A percentile compares a stretch with the other conserved stretches of the same genome.
phyloP scores from a whole-genome alignment of 2,888 invertebrate species.

The Nemotelus nigrinus region DNA sequence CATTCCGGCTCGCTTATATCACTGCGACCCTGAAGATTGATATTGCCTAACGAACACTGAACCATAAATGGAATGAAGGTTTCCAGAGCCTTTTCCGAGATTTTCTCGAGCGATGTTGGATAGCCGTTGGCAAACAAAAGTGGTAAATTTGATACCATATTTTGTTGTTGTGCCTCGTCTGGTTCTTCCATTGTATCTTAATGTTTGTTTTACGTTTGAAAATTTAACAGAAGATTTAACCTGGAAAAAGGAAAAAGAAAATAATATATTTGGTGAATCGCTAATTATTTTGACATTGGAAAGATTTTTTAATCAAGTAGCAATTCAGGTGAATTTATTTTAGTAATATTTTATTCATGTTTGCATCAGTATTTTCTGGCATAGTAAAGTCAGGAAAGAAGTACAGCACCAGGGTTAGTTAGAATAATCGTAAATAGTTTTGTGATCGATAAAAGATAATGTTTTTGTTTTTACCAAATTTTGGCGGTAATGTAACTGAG shows the following conservation, averaged over 20 bases:
- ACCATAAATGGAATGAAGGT: slow-evolving; percentile 80
- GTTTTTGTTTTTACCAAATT: too few species aligned
- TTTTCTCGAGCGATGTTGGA: slow-evolving; percentile 74
- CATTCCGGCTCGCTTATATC: slow-evolving; percentile 71
- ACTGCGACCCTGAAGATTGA: slow-evolving; percentile 63
- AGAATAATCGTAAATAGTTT: too few species aligned
- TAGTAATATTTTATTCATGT: too few species aligned
- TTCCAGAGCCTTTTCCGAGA: slow-evolving; percentile 72
- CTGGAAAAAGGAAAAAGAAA: neutral
- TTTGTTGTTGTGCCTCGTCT: slow-evolving; percentile 55
- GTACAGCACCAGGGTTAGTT: too few species aligned
- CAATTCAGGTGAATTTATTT: too few species aligned
- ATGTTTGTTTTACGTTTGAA: neutral
- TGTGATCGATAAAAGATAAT: too few species aligned
- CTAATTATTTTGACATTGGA: too few species aligned
- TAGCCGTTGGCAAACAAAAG: slow-evolving; percentile 77
- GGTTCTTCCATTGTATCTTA: slow-evolving; percentile 46
- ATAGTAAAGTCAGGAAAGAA: too few species aligned
- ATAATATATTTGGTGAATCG: too few species aligned
- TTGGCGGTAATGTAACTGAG: too few species aligned
- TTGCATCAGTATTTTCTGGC: too few species aligned
- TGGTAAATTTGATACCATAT: slow-evolving; percentile 78
- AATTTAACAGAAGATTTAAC: slow-evolving; percentile 14
- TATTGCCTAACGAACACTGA: slow-evolving; percentile 77
- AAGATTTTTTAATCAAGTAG: too few species aligned